A percentile compares a stretch with the other conserved stretches of the same genome.
Conservation (phyloP, 2,888 invertebrate species). For the Agapostemon virescens region DNA sequence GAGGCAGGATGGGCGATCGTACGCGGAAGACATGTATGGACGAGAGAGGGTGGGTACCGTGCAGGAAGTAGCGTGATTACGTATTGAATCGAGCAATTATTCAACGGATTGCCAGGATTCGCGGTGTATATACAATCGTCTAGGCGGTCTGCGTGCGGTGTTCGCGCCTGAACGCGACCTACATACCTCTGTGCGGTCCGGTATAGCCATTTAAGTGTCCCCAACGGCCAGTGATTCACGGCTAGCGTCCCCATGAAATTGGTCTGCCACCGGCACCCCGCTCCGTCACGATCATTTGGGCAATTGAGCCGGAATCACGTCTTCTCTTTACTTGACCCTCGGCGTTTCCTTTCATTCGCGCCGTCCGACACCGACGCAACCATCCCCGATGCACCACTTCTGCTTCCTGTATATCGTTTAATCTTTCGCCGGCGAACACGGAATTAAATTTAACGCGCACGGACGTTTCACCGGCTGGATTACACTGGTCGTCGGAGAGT, state of each 20-base stretch:
- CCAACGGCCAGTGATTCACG: conserved; percentile 72
- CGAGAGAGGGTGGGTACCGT: conserved; percentile 19
- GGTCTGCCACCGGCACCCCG: conserved; percentile 60
- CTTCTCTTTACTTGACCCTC: conserved; percentile 3
- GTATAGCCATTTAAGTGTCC: conserved; percentile 66
- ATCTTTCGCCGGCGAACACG: conserved; percentile 10
- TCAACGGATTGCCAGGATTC: conserved; percentile 68
- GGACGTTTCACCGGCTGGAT: conserved; percentile 26
- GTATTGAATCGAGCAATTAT: conserved; percentile 75
- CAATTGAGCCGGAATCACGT: conserved; percentile 48
- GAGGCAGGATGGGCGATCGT: conserved; percentile 36
- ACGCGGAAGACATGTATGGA: conserved; percentile 40
- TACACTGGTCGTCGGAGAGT: conserved; percentile 12
- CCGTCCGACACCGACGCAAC: background rate
- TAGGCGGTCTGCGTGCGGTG: conserved; percentile 38
- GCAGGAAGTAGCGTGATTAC: conserved; percentile 74
- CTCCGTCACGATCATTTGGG: conserved; percentile 51
- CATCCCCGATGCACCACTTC: background rate
- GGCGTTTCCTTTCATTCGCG: background rate
- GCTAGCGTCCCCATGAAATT: conserved; percentile 69
- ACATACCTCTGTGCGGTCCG: conserved; percentile 35
- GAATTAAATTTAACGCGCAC: conserved; percentile 45
- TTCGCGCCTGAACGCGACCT: conserved; percentile 35
- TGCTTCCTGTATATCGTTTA: conserved; percentile 11
- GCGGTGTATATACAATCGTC: conserved; percentile 61